These are phyloP conservation scores for Cylas formicarius DNA, from an alignment of 1,140 invertebrate genomes.

Conservation along the genomic window DNA sequence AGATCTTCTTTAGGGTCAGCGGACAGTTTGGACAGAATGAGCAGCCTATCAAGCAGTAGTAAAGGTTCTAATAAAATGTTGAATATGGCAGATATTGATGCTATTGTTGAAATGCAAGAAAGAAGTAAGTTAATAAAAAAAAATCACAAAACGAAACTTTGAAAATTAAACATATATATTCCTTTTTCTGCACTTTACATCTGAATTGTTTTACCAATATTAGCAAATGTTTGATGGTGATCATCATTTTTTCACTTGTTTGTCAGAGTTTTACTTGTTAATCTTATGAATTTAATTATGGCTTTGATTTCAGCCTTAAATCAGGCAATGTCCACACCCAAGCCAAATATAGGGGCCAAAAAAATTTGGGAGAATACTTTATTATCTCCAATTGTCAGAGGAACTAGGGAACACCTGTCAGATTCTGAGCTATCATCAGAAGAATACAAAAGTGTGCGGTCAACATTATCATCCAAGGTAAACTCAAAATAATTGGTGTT, in stretches of 20 bases:
- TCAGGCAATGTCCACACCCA: slow-evolving; percentile 39
- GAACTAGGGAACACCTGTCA: slow-evolving; percentile 16
- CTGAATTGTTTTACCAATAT: no score
- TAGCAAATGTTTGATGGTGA: no score
- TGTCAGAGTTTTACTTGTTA: no score
- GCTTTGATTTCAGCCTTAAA: slow-evolving; percentile 24
- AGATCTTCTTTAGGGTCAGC: slow-evolving; percentile 33
- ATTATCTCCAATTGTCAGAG: slow-evolving; percentile 34
- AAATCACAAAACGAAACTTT: no score
- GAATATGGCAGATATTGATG: slow-evolving; percentile 37
- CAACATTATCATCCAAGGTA: slow-evolving; percentile 13
- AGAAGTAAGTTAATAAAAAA: slow-evolving; percentile 29
- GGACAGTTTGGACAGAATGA: slow-evolving; percentile 37
- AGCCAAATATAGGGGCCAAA: slow-evolving; percentile 21
- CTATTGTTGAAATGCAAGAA: slow-evolving; percentile 34
- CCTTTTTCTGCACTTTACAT: no score
- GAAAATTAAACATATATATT: no score
- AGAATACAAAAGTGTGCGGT: slow-evolving; percentile 30
- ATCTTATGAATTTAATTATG: slow-evolving; percentile 7
- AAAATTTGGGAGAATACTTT: slow-evolving; percentile 27
- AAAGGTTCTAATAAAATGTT: slow-evolving; percentile 33
- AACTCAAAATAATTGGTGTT: slow-evolving; percentile 12
- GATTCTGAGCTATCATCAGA: slow-evolving; percentile 35
- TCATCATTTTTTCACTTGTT: no score
- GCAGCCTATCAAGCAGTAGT: slow-evolving; percentile 34